Conservation (phyloP, 1,140 invertebrate genomes). For the Drosophila bocqueti region DNA sequence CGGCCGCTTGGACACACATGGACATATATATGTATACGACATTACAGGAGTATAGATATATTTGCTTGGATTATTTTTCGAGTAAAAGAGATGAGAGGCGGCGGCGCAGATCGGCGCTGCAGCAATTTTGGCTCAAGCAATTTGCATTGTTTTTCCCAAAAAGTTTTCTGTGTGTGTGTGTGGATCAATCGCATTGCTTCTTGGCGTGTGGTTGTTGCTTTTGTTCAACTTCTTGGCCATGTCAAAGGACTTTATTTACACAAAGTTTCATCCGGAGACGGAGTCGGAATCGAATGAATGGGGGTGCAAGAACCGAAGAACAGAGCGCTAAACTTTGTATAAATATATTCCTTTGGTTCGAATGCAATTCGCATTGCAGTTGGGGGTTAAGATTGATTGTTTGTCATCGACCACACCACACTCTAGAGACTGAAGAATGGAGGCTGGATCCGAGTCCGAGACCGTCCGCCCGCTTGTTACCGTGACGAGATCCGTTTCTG, state of each 20-base stretch:
- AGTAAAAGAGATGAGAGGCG: slow-evolving; percentile 28
- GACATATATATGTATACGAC: slow-evolving; percentile 39
- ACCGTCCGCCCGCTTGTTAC: slow-evolving; percentile 67
- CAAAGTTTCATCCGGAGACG: slow-evolving; percentile 64
- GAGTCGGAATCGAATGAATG: not conserved
- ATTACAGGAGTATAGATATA: slow-evolving; percentile 34
- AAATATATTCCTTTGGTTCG: slow-evolving; percentile 84
- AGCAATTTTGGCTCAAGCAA: slow-evolving; percentile 55
- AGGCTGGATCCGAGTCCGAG: slow-evolving; percentile 22
- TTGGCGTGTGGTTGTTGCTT: slow-evolving; percentile 42
- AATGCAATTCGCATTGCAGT: slow-evolving; percentile 27
- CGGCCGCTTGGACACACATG: slow-evolving; percentile 56
- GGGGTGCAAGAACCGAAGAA: slow-evolving; percentile 2
- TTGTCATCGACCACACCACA: slow-evolving; percentile 53
- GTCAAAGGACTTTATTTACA: slow-evolving; percentile 85
- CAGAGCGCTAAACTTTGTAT: slow-evolving; percentile 77
- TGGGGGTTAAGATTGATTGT: slow-evolving; percentile 41
- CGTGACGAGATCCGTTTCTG: slow-evolving; percentile 67
- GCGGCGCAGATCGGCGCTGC: slow-evolving; percentile 15
- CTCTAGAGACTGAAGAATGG: slow-evolving; percentile 39
- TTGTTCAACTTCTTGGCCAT: slow-evolving; percentile 44
- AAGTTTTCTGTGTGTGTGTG: slow-evolving; percentile 74
- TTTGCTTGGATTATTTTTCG: slow-evolving; percentile 32
- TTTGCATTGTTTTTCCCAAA: slow-evolving; percentile 30
- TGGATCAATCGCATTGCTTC: slow-evolving; percentile 80